Evolutionary conservation across 2,888 invertebrate genomes (phyloP), one percentile per base, ranked within the genome.

Genomic region (Euzetes globulus): DNA sequence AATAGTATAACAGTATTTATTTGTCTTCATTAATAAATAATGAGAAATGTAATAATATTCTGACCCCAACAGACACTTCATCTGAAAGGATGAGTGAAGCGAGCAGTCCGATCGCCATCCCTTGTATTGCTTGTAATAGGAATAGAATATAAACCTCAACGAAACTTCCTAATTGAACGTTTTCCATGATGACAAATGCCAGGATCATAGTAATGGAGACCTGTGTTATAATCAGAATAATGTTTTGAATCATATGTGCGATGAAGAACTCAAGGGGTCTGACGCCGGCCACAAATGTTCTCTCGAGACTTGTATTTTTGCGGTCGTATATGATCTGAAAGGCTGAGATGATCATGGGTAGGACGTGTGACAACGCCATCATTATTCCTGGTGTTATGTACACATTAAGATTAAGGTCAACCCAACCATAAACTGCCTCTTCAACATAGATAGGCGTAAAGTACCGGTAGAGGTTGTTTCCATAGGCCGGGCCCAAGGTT

Each of bases 391-490:
- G 71, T 13, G 41, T 17, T 15, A 74, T 47, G 37, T 71, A 29
- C 1, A 7, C 17, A 15, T 4, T 65, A 2, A 74, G 37, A 19
- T 74, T 50, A 0, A 71, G 33, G 17, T 74, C 74, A 19, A 52
- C 41, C n/a, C 17, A 6, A 0, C 74, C 74, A 47, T 74, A 74
- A 13, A 74, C 55, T 7, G 74, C 50, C 41, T n/a, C 50, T 27
- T 60, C 29, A 90, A 88, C 52, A 41, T 1, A 13, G 7, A 41
- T 41, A 11, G 41, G 41, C 7, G 11, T 41, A 7, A 41, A 13
- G 13, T 13, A 41, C 13, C 41, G 7, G 13, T 41, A 41, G 5
- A 41, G 1, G 13, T 41, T 11, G n/a, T n/a, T n/a, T n/a, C n/a
- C n/a, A n/a, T n/a, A n/a, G n/a, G n/a, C n/a, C n/a, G 7, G 33